These are phyloP conservation scores for Phalloptychus januarius DNA, from an alignment of 2,797 vertebrate genomes.

Conservation along the genomic window DNA sequence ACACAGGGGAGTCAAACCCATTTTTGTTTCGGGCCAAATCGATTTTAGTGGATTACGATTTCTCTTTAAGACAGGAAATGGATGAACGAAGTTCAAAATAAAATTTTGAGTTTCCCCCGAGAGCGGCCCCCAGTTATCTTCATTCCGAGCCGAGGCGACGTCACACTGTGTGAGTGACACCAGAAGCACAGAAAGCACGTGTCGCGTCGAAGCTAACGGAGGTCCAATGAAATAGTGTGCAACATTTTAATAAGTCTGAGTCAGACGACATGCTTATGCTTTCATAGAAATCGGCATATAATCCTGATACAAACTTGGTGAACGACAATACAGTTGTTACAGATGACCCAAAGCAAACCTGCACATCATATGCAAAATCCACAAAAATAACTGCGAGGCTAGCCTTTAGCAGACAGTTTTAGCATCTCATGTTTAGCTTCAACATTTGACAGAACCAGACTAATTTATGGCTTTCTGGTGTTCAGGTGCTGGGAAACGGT, in stretches of 20 bases:
- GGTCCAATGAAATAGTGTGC: background rate
- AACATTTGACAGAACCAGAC: background rate
- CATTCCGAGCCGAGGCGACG: background rate
- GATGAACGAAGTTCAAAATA: background rate
- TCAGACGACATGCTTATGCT: background rate
- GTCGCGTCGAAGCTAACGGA: background rate
- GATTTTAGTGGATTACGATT: background rate
- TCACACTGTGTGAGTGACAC: background rate
- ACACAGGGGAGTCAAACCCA: too few species aligned
- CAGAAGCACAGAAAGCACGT: background rate
- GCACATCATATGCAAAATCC: background rate
- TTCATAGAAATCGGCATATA: background rate
- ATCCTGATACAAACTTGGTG: background rate
- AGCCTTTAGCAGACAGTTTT: background rate
- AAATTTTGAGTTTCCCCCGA: background rate
- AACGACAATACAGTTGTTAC: background rate
- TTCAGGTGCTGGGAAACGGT: conserved; percentile 13
- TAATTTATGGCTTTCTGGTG: conserved; percentile 15
- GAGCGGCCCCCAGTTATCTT: background rate
- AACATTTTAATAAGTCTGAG: background rate
- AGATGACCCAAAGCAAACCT: background rate
- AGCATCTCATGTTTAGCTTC: background rate
- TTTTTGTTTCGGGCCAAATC: too few species aligned
- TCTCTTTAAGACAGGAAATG: background rate
- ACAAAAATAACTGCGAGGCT: background rate